Conservation (phyloP, 2,888 invertebrate genomes). For the Opisthograptis luteolata region DNA sequence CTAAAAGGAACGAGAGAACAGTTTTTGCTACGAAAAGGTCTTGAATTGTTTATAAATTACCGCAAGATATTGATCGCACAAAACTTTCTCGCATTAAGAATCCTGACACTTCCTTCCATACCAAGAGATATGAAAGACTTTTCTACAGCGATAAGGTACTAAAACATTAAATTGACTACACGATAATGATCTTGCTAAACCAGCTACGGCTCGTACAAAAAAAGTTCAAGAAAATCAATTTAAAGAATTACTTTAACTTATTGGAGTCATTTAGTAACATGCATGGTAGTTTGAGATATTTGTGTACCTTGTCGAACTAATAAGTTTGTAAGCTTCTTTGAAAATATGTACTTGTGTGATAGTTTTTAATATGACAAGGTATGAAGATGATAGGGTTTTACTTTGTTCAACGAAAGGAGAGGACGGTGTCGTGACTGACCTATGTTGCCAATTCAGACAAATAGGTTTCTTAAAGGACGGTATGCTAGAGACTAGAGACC, state of each 20-base stretch:
- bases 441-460: slow-evolving; percentile 5
- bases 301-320: slow-evolving; percentile 2
- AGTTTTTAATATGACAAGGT: background rate
- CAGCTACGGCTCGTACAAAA: slow-evolving; percentile 17
- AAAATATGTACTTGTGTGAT: background rate
- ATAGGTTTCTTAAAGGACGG: slow-evolving; percentile 17
- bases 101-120: background rate
- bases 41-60: too few relatives aligned
- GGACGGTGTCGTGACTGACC: slow-evolving; percentile 14
- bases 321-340: background rate
- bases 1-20: background rate
- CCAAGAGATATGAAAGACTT: background rate
- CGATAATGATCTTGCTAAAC: slow-evolving; percentile 17
- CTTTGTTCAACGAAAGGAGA: background rate
- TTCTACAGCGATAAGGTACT: slow-evolving; percentile 1
- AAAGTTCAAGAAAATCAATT: slow-evolving; percentile 20
- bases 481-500: slow-evolving; percentile 1
- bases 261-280: slow-evolving; percentile 21
- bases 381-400: background rate
- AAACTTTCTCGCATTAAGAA: slow-evolving; percentile 7
- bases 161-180: background rate
- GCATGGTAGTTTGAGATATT: slow-evolving; percentile 15
- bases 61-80: too few relatives aligned
- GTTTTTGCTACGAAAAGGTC: background rate
- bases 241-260: slow-evolving; percentile 15